These are phyloP conservation scores for Pherbina coryleti DNA, from an alignment of 2,888 invertebrate species.

Conservation along the genomic window DNA sequence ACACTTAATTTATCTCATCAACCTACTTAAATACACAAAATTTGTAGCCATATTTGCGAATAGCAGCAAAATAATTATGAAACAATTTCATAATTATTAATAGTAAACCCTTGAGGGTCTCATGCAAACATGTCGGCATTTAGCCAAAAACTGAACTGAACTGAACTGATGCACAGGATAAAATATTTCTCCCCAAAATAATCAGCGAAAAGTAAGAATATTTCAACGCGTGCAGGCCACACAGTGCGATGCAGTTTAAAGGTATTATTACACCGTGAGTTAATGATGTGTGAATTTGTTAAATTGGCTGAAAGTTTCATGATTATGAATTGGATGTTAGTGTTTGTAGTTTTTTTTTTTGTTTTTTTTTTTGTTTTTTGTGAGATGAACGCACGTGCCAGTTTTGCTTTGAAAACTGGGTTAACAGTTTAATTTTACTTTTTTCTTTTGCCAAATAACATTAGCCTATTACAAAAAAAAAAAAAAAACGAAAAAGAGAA, in stretches of 20 bases:
- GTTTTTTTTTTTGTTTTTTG: no score
- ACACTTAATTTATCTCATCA: no score
- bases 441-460: no score
- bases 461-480: no score
- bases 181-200: no score
- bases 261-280: not conserved
- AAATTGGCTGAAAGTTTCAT: constrained; percentile 4
- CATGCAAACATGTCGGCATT: not conserved
- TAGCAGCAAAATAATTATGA: constrained; percentile 4
- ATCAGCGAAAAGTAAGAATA: not conserved
- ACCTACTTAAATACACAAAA: not conserved
- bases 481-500: no score
- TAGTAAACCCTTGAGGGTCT: not conserved
- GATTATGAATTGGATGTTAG: not conserved
- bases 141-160: constrained; percentile 9
- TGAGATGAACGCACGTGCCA: no score
- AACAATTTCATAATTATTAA: constrained; percentile 11
- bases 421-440: no score
- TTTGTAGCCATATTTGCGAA: not conserved
- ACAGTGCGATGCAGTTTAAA: not conserved
- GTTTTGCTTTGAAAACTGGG: no score
- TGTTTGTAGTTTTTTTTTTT: no score
- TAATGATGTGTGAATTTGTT: constrained; percentile 30
- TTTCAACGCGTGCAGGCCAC: not conserved
- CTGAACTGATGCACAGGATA: not conserved